phyloP scores from a whole-genome alignment of 2,113 vertebrate species.

The Choloepus hoffmanni region DNA sequence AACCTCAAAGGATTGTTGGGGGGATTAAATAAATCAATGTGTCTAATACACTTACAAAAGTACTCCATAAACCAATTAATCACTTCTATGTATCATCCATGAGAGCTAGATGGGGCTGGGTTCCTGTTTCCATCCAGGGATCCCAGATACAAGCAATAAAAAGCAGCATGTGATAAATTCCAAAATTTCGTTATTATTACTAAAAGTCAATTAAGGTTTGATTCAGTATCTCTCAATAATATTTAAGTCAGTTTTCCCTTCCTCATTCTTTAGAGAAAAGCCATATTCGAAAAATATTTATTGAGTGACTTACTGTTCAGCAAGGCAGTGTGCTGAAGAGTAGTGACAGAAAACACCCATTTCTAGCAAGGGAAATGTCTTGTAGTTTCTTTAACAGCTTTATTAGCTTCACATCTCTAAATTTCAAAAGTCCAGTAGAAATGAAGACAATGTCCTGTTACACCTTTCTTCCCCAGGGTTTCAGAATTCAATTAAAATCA shows the following conservation, averaged over 20 bases:
- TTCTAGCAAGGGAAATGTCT: neutral
- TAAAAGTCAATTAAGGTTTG: neutral
- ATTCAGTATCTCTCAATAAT: neutral
- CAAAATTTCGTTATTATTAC: neutral
- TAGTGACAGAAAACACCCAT: neutral
- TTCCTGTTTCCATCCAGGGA: neutral
- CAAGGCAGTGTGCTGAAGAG: neutral
- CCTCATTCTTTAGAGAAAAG: neutral
- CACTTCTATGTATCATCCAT: fast-evolving
- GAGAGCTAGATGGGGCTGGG: neutral
- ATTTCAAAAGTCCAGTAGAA: constrained; percentile 33
- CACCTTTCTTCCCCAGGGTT: neutral
- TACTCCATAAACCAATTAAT: neutral
- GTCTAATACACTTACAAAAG: neutral
- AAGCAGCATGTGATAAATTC: neutral
- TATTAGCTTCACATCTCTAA: neutral
- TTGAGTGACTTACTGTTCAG: neutral
- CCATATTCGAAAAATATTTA: neutral
- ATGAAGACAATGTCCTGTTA: neutral
- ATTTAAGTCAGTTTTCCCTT: neutral
- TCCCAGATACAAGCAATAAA: neutral
- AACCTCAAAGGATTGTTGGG: neutral
- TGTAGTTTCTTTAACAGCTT: neutral
- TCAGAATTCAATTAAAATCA: constrained; percentile 56
- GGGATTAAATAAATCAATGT: neutral